phyloP scores from a whole-genome alignment of 2,113 vertebrate species.

The Parus major region DNA sequence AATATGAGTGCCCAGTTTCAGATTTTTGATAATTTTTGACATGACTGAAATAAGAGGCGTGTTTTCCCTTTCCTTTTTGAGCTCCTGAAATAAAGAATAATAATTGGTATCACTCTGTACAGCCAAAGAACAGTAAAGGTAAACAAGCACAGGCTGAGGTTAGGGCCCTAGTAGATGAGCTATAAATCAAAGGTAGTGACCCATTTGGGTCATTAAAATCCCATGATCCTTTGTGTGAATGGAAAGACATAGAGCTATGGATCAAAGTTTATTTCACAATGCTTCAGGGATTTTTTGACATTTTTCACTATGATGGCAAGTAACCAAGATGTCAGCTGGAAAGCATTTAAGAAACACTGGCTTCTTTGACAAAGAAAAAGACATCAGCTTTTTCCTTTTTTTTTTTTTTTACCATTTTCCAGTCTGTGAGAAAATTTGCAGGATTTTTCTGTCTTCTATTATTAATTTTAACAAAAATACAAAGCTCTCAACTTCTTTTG shows the following conservation, averaged over 20 bases:
- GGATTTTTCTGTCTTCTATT: background rate
- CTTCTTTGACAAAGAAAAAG: background rate
- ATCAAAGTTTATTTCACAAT: background rate
- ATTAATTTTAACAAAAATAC: background rate
- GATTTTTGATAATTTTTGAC: background rate
- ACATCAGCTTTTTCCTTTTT: background rate
- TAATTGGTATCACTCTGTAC: background rate
- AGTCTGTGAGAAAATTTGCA: background rate
- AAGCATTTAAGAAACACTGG: background rate
- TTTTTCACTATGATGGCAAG: conserved; percentile 9
- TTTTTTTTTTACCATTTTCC: background rate
- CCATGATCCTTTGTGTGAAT: background rate
- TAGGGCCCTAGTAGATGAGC: background rate
- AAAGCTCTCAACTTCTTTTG: background rate
- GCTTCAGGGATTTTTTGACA: conserved; percentile 23
- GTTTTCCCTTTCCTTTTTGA: background rate
- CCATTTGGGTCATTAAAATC: background rate
- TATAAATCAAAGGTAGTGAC: conserved; percentile 1
- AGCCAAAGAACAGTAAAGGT: background rate
- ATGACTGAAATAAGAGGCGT: background rate
- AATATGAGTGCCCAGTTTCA: background rate
- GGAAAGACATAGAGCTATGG: background rate
- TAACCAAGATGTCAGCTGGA: background rate
- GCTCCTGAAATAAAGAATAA: background rate
- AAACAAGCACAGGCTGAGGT: background rate